Conservation (phyloP, 2,797 vertebrate species). For the Coregonus suidteri region DNA sequence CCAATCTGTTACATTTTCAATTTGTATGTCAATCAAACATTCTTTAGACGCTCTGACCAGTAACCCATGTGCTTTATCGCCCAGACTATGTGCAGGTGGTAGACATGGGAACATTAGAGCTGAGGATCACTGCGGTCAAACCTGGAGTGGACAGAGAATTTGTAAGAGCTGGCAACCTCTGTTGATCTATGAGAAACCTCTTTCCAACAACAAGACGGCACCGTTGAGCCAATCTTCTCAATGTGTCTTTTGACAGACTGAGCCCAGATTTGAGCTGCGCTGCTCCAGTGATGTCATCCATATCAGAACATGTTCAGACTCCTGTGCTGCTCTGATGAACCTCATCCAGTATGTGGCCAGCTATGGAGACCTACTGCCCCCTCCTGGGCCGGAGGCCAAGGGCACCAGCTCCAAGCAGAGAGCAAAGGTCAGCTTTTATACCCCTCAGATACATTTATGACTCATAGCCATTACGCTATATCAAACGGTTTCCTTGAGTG, state of each 20-base stretch:
- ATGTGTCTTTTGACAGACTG: slow-evolving; percentile 67
- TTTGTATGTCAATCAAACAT: background rate
- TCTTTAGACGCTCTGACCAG: too few relatives aligned
- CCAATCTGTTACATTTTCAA: background rate
- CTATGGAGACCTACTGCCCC: slow-evolving; percentile 89
- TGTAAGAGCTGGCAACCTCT: slow-evolving; percentile 70
- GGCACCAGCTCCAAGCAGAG: slow-evolving; percentile 74
- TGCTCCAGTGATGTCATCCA: slow-evolving; percentile 96
- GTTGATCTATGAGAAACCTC: too few relatives aligned
- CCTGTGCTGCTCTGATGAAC: slow-evolving; percentile 97
- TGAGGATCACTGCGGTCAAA: slow-evolving; percentile 92
- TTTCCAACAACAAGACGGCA: too few relatives aligned
- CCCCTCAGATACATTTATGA: background rate
- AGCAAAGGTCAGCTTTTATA: slow-evolving; percentile 77
- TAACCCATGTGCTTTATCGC: slow-evolving; percentile 26
- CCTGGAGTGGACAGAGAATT: slow-evolving; percentile 82
- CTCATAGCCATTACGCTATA: background rate
- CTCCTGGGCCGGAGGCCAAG: slow-evolving; percentile 76
- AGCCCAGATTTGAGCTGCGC: slow-evolving; percentile 92
- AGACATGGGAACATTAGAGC: slow-evolving; percentile 94
- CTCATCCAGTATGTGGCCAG: slow-evolving; percentile 97
- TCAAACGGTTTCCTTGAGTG: background rate
- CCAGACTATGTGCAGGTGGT: slow-evolving; percentile 97
- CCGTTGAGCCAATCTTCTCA: too few relatives aligned
- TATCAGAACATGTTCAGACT: slow-evolving; percentile 93